These are phyloP conservation scores for Ochotona princeps DNA, from an alignment of 2,113 vertebrate species.

Conservation along the genomic window DNA sequence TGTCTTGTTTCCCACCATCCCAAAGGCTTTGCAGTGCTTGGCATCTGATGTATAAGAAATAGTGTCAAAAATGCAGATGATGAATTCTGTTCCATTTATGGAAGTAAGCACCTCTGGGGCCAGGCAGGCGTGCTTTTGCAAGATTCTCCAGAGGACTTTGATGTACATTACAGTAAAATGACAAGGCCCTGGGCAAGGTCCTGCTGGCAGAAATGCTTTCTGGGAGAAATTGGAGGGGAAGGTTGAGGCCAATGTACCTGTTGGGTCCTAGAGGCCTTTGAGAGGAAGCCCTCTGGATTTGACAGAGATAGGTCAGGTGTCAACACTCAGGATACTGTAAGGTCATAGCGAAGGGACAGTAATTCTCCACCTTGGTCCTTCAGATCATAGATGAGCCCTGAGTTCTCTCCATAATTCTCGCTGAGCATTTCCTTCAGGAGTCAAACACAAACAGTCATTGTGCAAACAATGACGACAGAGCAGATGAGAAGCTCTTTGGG, in stretches of 20 bases:
- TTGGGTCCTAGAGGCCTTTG: neutral
- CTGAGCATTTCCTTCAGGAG: conserved; percentile 89
- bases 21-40: conserved; percentile 1
- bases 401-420: conserved; percentile 94
- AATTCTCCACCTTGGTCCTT: conserved; percentile 98
- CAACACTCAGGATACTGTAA: conserved; percentile 94
- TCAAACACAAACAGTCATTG: neutral
- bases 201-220: conserved; percentile 35
- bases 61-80: neutral
- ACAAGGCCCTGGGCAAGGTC: neutral
- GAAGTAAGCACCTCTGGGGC: conserved; percentile 22
- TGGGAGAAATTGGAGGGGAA: conserved; percentile 23
- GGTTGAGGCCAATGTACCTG: neutral
- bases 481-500: conserved; percentile 24
- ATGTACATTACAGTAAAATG: conserved; percentile 21
- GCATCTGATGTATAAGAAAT: neutral
- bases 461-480: conserved; percentile 7
- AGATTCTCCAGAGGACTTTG: neutral
- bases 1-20: neutral
- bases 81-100: conserved; percentile 15
- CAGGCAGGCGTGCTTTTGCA: neutral
- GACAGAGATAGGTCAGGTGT: neutral
- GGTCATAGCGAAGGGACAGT: conserved; percentile 96
- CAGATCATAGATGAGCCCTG: conserved; percentile 95
- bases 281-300: conserved; percentile 10